phyloP scores from a whole-genome alignment of 2,888 invertebrate genomes.

The Chymomyza procnemis region DNA sequence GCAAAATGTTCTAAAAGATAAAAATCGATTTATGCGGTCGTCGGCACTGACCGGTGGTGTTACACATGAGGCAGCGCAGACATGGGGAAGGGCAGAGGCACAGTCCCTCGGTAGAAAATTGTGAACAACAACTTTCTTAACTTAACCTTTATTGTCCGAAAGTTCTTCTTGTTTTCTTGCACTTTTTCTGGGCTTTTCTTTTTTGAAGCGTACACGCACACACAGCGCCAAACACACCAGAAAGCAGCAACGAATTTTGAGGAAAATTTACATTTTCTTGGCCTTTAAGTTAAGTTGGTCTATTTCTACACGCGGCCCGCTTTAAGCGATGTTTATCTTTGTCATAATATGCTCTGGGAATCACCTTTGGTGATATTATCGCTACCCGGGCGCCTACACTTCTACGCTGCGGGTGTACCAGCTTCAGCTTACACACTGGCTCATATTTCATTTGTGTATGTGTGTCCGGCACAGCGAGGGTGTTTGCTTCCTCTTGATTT shows the following conservation, averaged over 20 bases:
- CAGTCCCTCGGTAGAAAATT: conserved; percentile 15
- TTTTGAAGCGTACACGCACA: background rate
- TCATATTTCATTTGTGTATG: conserved; percentile 35
- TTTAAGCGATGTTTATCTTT: conserved; percentile 70
- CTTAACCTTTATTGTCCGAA: conserved; percentile 73
- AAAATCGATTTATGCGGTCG: conserved; percentile 74
- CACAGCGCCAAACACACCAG: background rate
- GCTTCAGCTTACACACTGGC: conserved; percentile 10
- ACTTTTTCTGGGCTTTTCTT: conserved; percentile 20
- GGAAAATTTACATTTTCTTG: conserved; percentile 60
- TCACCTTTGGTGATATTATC: conserved; percentile 68
- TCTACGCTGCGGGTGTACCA: conserved; percentile 20
- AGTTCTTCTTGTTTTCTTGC: conserved; percentile 60
- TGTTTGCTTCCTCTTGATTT: conserved; percentile 21
- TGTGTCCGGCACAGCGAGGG: background rate
- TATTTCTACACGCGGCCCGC: conserved; percentile 11
- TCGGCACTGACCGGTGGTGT: conserved; percentile 45
- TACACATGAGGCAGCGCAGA: background rate
- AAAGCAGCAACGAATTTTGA: conserved; percentile 12
- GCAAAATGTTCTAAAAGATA: conserved; percentile 49
- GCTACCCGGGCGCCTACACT: conserved; percentile 37
- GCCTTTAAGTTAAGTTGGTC: conserved; percentile 43
- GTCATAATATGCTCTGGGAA: conserved; percentile 75
- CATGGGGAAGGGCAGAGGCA: conserved; percentile 17
- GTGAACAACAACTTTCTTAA: conserved; percentile 58